These are phyloP conservation scores for Drosophila littoralis DNA, from an alignment of 1,140 invertebrate species.

Conservation along the genomic window DNA sequence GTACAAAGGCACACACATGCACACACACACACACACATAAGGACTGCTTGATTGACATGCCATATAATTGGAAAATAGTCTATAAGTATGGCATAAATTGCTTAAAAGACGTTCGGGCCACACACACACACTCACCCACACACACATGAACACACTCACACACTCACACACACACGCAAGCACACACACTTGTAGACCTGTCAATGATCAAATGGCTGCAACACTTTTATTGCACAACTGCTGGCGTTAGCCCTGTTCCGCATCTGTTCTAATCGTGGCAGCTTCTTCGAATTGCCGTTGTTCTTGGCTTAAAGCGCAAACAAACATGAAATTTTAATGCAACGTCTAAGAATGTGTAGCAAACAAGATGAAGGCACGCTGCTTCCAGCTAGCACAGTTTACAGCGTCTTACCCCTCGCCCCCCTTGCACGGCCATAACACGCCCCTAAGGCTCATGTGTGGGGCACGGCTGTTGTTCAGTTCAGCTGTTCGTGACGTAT, in stretches of 20 bases:
- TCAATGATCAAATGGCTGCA: constrained; percentile 68
- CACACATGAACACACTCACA: constrained; percentile 1
- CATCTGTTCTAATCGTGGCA: constrained; percentile 18
- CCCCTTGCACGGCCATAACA: not conserved
- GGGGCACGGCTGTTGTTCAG: constrained; percentile 17
- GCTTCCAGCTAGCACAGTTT: constrained; percentile 8
- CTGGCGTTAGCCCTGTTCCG: constrained; percentile 2
- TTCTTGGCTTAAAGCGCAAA: constrained; percentile 32
- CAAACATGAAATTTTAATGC: constrained; percentile 48
- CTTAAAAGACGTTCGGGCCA: constrained; percentile 32
- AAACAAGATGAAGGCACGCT: not conserved
- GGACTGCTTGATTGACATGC: constrained; percentile 66
- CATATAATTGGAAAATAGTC: constrained; percentile 80
- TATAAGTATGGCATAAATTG: constrained; percentile 59
- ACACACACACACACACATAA: constrained; percentile 7
- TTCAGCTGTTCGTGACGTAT: constrained; percentile 36
- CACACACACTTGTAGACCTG: constrained; percentile 38
- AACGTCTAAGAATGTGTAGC: constrained; percentile 26
- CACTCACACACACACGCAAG: constrained; percentile 36
- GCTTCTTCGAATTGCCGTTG: not conserved
- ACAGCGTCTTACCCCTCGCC: not conserved
- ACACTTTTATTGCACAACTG: constrained; percentile 63
- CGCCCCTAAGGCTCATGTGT: constrained; percentile 17
- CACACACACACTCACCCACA: constrained; percentile 36
- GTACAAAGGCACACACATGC: constrained; percentile 21